phyloP scores from a whole-genome alignment of 1,140 invertebrate species.

The Caenorhabditis inopinata region DNA sequence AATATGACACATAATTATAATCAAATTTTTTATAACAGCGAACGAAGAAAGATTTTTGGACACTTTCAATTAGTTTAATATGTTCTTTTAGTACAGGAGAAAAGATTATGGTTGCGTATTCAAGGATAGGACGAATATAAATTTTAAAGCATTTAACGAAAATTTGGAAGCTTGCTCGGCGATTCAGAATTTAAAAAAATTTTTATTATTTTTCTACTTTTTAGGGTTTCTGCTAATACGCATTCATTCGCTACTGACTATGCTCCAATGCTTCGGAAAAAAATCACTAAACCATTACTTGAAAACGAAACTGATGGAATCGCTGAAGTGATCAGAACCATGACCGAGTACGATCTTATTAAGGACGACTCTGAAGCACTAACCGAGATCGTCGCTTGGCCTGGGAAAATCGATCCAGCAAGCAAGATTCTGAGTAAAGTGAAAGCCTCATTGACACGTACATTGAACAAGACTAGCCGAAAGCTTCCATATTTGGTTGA shows the following conservation, averaged over 20 bases:
- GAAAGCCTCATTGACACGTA: slow-evolving; percentile 86
- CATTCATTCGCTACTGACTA: slow-evolving; percentile 73
- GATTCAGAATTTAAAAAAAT: no score
- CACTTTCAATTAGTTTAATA: no score
- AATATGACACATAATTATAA: no score
- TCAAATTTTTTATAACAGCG: no score
- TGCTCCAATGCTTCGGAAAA: slow-evolving; percentile 74
- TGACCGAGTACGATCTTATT: slow-evolving; percentile 80
- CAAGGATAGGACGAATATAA: no score
- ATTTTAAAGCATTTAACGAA: no score
- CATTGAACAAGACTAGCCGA: slow-evolving; percentile 81
- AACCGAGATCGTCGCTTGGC: slow-evolving; percentile 75
- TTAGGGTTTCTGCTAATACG: slow-evolving; percentile 55
- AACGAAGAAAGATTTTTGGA: no score
- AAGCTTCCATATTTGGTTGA: slow-evolving; percentile 75
- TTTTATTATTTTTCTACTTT: slow-evolving; percentile 37
- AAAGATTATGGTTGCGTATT: no score
- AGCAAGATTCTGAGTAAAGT: slow-evolving; percentile 66
- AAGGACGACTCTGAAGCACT: slow-evolving; percentile 87
- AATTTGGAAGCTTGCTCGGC: no score
- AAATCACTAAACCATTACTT: slow-evolving; percentile 76
- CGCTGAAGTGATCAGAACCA: slow-evolving; percentile 74
- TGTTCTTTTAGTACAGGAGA: no score
- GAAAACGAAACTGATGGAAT: slow-evolving; percentile 74
- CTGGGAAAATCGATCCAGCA: slow-evolving; percentile 41